Evolutionary conservation across 1,140 invertebrate genomes (phyloP).

Genomic region (Pseudomyrmex flavicornis): DNA sequence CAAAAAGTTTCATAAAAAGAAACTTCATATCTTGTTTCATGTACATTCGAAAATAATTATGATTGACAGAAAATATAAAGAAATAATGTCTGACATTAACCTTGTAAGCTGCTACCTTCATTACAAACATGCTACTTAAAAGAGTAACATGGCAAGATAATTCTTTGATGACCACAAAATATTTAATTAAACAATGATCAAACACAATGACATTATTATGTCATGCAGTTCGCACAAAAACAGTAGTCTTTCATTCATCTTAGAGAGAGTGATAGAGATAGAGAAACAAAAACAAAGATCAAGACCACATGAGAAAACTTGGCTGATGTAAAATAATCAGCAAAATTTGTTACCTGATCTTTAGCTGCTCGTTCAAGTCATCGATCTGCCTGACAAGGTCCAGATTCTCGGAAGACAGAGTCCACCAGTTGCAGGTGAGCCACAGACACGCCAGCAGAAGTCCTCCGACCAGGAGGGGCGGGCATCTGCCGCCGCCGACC

Average conservation of each 20-base stretch:
- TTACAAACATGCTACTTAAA: conserved; percentile 10
- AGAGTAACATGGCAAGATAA: background rate
- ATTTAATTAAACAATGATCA: background rate
- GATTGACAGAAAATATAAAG: background rate
- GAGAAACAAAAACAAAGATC: background rate
- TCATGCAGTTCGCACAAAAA: background rate
- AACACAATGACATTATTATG: background rate
- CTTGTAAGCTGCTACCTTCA: conserved; percentile 9
- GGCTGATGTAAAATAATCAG: background rate
- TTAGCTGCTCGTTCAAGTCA: conserved; percentile 83
- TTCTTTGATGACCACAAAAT: conserved; percentile 4
- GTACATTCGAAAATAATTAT: background rate
- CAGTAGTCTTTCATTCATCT: no score
- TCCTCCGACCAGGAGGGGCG: conserved; percentile 82
- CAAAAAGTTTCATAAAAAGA: background rate
- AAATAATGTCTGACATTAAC: background rate
- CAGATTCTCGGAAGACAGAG: conserved; percentile 83
- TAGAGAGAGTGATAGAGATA: no score
- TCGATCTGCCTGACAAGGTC: conserved; percentile 84
- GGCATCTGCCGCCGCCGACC: conserved; percentile 84
- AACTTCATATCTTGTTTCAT: background rate
- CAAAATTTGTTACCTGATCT: conserved; percentile 80
- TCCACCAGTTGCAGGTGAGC: conserved; percentile 85
- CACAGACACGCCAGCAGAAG: conserved; percentile 83
- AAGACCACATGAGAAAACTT: background rate